A percentile compares a stretch with the other conserved stretches of the same genome.
Conservation (phyloP, 2,888 invertebrate genomes). For the Tenodera sinensis region DNA sequence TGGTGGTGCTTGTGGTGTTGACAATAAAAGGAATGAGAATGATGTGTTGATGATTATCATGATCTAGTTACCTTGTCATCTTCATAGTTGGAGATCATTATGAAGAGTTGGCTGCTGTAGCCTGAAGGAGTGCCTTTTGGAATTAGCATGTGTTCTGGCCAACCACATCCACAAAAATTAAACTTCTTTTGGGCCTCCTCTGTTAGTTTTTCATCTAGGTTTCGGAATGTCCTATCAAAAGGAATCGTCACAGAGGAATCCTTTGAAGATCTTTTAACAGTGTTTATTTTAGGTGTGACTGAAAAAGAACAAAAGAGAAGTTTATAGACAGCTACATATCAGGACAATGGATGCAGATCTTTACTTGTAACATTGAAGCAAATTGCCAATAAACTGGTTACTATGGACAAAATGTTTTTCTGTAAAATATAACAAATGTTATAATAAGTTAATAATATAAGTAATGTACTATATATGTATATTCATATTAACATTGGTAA, state of each 20-base stretch:
- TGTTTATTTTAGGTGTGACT: constrained; percentile 67
- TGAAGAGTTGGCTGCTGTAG: constrained; percentile 65
- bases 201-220: constrained; percentile 42
- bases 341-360: neutral
- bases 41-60: no score
- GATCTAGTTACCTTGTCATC: constrained; percentile 57
- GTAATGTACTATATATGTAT: no score
- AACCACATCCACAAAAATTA: constrained; percentile 49
- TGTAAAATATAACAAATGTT: no score
- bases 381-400: no score
- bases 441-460: no score
- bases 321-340: no score
- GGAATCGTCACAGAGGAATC: constrained; percentile 56
- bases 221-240: constrained; percentile 57
- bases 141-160: constrained; percentile 78
- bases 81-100: constrained; percentile 71
- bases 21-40: no score
- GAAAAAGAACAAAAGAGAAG: constrained; percentile 21
- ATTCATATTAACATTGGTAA: no score
- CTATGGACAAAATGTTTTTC: no score
- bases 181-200: neutral
- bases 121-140: constrained; percentile 69
- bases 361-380: no score
- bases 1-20: no score
- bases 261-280: constrained; percentile 59